Evolutionary conservation across 2,113 vertebrate genomes (phyloP).

Genomic region (Nicator chloris): DNA sequence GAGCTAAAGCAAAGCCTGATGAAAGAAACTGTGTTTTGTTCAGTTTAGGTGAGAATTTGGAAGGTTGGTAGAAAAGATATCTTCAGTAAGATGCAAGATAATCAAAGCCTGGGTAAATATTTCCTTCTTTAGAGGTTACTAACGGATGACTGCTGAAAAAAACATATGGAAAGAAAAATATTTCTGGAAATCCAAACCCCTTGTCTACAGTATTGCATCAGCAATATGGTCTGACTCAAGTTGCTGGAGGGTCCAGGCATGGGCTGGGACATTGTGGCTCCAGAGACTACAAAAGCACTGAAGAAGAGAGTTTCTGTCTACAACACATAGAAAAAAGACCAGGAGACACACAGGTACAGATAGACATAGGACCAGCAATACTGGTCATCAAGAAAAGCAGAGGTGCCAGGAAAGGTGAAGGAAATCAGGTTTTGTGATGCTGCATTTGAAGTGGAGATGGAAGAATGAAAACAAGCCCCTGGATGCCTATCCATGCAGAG

Average conservation of each 20-base stretch:
- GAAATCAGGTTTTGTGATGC: neutral
- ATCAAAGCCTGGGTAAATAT: neutral
- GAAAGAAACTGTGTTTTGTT: neutral
- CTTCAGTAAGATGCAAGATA: neutral
- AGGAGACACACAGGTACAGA: neutral
- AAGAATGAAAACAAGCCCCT: neutral
- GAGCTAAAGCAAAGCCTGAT: neutral
- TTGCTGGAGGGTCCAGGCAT: neutral
- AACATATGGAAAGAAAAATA: neutral
- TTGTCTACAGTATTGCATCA: neutral
- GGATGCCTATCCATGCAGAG: neutral
- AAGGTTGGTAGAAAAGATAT: neutral
- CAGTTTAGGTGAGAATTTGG: neutral
- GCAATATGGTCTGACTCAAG: neutral
- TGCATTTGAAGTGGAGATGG: neutral
- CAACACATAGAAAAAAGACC: neutral
- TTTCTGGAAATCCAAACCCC: neutral
- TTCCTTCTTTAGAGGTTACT: neutral
- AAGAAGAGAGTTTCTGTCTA: neutral
- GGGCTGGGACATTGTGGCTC: neutral
- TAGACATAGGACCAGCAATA: neutral
- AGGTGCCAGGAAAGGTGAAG: neutral
- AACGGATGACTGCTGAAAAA: neutral
- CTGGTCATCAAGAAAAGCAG: neutral
- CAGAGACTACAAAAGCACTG: neutral